A percentile compares a stretch with the other conserved stretches of the same genome.
phyloP scores from a whole-genome alignment of 2,113 vertebrate species.

The Melanostigma gelatinosum region DNA sequence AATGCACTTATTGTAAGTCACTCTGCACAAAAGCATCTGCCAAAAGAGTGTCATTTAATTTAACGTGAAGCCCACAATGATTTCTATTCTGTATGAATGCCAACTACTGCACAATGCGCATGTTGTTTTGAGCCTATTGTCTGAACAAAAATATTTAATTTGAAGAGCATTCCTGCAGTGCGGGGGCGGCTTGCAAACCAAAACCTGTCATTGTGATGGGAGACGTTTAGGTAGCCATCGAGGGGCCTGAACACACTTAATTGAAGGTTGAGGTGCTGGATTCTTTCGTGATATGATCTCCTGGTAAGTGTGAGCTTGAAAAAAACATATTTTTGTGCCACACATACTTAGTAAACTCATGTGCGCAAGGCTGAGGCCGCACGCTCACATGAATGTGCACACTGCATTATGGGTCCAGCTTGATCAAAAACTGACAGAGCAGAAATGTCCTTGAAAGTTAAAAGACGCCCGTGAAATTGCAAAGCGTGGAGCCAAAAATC shows the following conservation, averaged over 20 bases:
- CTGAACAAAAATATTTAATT: constrained; percentile 9
- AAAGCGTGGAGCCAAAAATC: constrained; percentile 42
- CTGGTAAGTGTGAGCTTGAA: neutral
- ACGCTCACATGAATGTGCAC: constrained; percentile 50
- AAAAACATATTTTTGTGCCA: constrained; percentile 28
- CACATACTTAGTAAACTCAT: constrained; percentile 44
- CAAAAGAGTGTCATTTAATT: neutral
- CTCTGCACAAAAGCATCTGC: constrained; percentile 8
- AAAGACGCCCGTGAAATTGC: constrained; percentile 60
- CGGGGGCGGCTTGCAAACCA: too few species aligned
- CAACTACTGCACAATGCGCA: constrained; percentile 4
- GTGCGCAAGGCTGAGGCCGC: constrained; percentile 34
- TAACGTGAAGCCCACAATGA: neutral
- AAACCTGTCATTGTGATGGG: neutral
- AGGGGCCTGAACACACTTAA: neutral
- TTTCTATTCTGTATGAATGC: constrained; percentile 13
- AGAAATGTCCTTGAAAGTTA: constrained; percentile 73
- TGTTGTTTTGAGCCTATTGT: constrained; percentile 10
- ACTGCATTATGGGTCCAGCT: constrained; percentile 36
- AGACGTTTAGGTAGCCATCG: neutral
- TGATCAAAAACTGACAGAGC: constrained; percentile 65
- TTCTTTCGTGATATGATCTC: neutral
- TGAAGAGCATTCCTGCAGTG: constrained; percentile 10
- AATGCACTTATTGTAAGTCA: constrained; percentile 5
- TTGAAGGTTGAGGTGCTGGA: neutral